Evolutionary conservation across 2,113 vertebrate species (phyloP).

Genomic region (Enhydra lutris): DNA sequence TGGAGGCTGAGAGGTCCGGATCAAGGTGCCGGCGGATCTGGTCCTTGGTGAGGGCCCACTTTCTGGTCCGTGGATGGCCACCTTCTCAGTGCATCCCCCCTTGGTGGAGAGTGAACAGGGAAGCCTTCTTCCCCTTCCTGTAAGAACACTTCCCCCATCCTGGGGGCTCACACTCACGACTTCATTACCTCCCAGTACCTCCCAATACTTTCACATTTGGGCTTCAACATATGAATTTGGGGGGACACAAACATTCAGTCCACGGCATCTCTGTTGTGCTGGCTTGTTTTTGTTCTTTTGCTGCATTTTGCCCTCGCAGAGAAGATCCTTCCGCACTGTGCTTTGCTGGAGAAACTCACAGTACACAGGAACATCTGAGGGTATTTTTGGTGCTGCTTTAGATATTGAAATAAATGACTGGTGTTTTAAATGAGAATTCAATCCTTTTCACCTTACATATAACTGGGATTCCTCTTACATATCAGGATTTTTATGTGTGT

Average conservation of each 20-base stretch:
- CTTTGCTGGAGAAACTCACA: not conserved
- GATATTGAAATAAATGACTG: not conserved
- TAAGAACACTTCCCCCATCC: not conserved
- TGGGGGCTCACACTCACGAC: not conserved
- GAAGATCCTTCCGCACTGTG: not conserved
- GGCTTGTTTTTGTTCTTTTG: not conserved
- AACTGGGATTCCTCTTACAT: not conserved
- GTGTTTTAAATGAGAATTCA: not conserved
- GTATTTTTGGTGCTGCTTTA: not conserved
- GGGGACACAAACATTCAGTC: too few relatives aligned
- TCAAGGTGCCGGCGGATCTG: not conserved
- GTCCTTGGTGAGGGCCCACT: not conserved
- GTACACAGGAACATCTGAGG: not conserved
- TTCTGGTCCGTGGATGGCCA: not conserved
- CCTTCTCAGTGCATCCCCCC: not conserved
- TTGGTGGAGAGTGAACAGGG: not conserved
- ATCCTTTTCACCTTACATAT: not conserved
- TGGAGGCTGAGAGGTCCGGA: not conserved
- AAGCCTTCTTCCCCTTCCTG: not conserved
- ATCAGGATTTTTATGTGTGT: not conserved
- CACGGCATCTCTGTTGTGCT: fast-evolving
- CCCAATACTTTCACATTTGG: not conserved
- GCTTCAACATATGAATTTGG: not conserved
- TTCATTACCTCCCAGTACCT: too few relatives aligned
- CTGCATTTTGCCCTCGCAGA: not conserved